These are phyloP conservation scores for Otus sunia DNA, from an alignment of 2,113 vertebrate genomes.

Conservation along the genomic window DNA sequence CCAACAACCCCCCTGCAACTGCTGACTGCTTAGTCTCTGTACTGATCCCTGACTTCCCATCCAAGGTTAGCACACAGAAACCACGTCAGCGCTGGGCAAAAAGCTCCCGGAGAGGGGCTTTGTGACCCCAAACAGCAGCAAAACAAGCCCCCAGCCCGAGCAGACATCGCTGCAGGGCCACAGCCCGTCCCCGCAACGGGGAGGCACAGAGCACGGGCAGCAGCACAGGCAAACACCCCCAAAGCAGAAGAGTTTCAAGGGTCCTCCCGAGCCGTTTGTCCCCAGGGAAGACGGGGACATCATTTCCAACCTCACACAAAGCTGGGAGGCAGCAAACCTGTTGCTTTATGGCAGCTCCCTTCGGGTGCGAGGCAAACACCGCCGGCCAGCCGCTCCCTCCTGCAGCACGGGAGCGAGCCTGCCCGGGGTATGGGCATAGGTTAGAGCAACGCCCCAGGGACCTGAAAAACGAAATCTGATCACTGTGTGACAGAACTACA, in stretches of 20 bases:
- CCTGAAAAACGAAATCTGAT: accelerated
- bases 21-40: not conserved
- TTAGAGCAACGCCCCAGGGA: not conserved
- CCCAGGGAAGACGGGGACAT: accelerated
- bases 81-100: accelerated
- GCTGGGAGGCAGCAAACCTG: not conserved
- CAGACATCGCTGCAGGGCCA: not conserved
- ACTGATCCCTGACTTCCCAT: not conserved
- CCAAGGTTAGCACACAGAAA: not conserved
- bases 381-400: accelerated
- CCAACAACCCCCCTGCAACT: accelerated
- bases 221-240: not conserved
- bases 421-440: accelerated
- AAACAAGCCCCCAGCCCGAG: accelerated
- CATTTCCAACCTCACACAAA: accelerated
- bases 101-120: accelerated
- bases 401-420: accelerated
- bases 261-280: not conserved
- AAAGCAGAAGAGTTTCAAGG: too few relatives aligned
- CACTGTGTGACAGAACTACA: not conserved
- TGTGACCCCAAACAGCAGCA: not conserved
- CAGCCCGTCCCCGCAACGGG: not conserved
- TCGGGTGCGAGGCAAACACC: accelerated
- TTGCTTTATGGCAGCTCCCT: not conserved
- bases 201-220: accelerated